phyloP scores from a whole-genome alignment of 2,113 vertebrate genomes.

The Hyperoodon ampullatus region DNA sequence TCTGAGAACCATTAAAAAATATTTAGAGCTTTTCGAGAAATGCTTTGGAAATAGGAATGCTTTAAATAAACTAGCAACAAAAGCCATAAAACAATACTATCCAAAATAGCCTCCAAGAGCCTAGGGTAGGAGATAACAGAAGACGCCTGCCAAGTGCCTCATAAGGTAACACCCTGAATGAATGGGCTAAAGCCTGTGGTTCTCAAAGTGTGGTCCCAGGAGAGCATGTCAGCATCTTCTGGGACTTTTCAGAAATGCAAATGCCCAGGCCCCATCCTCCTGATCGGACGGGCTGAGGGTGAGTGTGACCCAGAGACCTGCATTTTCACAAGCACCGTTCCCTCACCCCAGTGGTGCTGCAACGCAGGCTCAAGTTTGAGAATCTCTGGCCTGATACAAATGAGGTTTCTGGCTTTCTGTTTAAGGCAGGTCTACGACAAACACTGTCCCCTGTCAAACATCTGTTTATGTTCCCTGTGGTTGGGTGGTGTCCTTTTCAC shows the following conservation, averaged over 20 bases:
- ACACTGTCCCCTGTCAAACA: not conserved
- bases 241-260: not conserved
- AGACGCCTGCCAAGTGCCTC: no score
- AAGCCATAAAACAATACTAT: not conserved
- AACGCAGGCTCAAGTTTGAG: not conserved
- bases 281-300: not conserved
- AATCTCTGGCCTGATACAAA: not conserved
- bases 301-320: not conserved
- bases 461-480: accelerated
- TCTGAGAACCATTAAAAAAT: not conserved
- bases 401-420: not conserved
- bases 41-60: not conserved
- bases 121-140: not conserved
- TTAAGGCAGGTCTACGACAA: not conserved
- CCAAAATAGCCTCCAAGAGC: accelerated
- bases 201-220: not conserved
- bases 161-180: accelerated
- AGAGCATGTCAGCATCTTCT: not conserved
- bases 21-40: not conserved
- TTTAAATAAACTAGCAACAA: not conserved
- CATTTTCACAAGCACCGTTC: no score
- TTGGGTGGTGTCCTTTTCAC: not conserved
- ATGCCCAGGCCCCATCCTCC: not conserved
- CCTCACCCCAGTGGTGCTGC: accelerated
- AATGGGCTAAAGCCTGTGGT: accelerated